phyloP scores from a whole-genome alignment of 1,140 invertebrate species.

The Lasioglossum albipes region DNA sequence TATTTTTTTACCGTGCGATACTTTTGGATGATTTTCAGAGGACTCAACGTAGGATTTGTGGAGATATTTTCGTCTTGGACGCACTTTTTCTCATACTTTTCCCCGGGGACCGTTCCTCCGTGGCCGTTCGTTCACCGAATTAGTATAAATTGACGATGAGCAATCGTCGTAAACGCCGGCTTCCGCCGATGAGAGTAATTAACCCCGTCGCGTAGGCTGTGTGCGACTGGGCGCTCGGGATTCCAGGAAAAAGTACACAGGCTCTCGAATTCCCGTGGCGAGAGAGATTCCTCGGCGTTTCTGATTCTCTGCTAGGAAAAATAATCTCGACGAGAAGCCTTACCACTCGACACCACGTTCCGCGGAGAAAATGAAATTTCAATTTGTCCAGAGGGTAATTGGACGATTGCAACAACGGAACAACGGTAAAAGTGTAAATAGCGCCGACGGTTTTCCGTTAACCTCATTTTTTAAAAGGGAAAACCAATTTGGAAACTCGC shows the following conservation, averaged over 20 bases:
- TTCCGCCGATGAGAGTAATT: slow-evolving; percentile 49
- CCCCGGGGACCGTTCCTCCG: neutral
- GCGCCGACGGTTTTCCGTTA: too few relatives aligned
- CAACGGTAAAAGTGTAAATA: neutral
- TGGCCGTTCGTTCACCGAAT: slow-evolving; percentile 36
- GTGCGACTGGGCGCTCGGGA: neutral
- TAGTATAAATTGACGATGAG: slow-evolving; percentile 39
- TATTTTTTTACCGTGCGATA: too few relatives aligned
- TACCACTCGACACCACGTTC: too few relatives aligned
- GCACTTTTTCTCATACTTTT: neutral
- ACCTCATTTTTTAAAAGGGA: too few relatives aligned
- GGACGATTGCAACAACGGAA: neutral
- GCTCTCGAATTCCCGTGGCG: neutral
- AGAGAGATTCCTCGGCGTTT: neutral
- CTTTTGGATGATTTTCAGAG: too few relatives aligned
- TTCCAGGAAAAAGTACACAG: slow-evolving; percentile 29
- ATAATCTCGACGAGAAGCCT: too few relatives aligned
- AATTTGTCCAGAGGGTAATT: too few relatives aligned
- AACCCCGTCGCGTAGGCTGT: slow-evolving; percentile 20
- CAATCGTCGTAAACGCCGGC: slow-evolving; percentile 44
- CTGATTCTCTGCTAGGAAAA: neutral
- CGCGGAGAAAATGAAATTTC: too few relatives aligned
- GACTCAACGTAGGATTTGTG: too few relatives aligned
- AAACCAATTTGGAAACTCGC: too few relatives aligned
- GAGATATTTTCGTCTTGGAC: neutral